A percentile compares a stretch with the other conserved stretches of the same genome.
phyloP scores from a whole-genome alignment of 2,797 vertebrate species.

The Myiothlypis coronata region DNA sequence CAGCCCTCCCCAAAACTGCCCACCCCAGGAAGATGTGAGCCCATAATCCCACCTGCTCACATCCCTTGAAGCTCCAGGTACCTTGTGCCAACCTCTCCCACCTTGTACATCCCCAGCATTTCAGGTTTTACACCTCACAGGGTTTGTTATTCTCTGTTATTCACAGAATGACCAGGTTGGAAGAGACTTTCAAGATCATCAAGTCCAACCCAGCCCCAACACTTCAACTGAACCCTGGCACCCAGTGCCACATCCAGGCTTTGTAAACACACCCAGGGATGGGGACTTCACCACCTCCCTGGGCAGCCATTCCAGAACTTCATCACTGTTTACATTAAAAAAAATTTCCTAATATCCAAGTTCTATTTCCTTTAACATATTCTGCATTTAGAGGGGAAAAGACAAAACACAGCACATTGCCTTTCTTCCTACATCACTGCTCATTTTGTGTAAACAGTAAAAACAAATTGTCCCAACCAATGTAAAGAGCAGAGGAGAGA shows the following conservation, averaged over 20 bases:
- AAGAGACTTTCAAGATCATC: not conserved
- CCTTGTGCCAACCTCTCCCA: not conserved
- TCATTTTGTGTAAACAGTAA: not conserved
- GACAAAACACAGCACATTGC: not conserved
- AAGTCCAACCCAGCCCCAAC: rapidly evolving
- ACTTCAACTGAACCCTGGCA: not conserved
- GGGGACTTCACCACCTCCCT: rapidly evolving
- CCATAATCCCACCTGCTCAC: not conserved
- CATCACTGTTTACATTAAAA: not conserved
- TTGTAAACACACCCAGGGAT: not conserved
- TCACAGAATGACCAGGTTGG: not conserved
- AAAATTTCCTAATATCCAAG: not conserved
- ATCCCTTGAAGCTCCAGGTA: not conserved
- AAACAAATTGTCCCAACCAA: not conserved
- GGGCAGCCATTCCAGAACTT: not conserved
- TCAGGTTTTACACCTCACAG: not conserved
- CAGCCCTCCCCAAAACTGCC: not conserved
- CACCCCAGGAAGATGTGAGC: not conserved
- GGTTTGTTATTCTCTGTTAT: not conserved
- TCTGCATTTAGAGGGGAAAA: not conserved
- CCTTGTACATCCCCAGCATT: not conserved
- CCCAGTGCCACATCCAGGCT: not conserved
- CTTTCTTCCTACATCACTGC: not conserved
- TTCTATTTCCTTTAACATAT: not conserved
- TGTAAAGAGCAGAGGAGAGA: not conserved